Conservation (phyloP, 2,113 vertebrate genomes). For the Orycteropus afer region DNA sequence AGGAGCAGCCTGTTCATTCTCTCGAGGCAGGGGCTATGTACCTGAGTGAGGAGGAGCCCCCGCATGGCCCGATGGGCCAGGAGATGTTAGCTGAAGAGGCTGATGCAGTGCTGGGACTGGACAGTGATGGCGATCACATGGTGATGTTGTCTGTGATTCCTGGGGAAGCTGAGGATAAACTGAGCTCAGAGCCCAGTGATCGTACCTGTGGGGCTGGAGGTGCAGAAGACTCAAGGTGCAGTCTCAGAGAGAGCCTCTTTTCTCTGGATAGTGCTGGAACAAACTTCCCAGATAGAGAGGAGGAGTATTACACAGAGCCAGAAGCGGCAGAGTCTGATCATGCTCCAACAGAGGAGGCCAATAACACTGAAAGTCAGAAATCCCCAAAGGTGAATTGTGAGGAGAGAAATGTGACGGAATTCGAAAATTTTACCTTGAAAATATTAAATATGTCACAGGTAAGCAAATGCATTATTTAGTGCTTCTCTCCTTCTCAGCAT, state of each 20-base stretch:
- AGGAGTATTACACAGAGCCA: slow-evolving; percentile 75
- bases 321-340: slow-evolving; percentile 80
- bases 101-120: slow-evolving; percentile 89
- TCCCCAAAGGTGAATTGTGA: slow-evolving; percentile 95
- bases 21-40: background rate
- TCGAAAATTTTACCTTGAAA: slow-evolving; percentile 87
- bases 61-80: slow-evolving; percentile 61
- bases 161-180: slow-evolving; percentile 83
- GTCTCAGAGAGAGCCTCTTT: background rate
- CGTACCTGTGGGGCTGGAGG: slow-evolving; percentile 79
- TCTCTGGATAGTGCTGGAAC: background rate
- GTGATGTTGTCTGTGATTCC: slow-evolving; percentile 90
- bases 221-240: slow-evolving; percentile 28
- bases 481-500: background rate
- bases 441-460: slow-evolving; percentile 96
- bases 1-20: background rate
- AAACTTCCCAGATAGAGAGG: slow-evolving; percentile 56
- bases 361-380: slow-evolving; percentile 90
- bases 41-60: background rate
- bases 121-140: slow-evolving; percentile 73
- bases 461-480: background rate
- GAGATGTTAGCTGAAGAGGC: slow-evolving; percentile 90
- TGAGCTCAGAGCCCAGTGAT: slow-evolving; percentile 38
- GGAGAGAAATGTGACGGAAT: slow-evolving; percentile 89
- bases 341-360: slow-evolving; percentile 84